Evolutionary conservation across 2,113 vertebrate genomes (phyloP).

Genomic region (Rhinoderma darwinii): DNA sequence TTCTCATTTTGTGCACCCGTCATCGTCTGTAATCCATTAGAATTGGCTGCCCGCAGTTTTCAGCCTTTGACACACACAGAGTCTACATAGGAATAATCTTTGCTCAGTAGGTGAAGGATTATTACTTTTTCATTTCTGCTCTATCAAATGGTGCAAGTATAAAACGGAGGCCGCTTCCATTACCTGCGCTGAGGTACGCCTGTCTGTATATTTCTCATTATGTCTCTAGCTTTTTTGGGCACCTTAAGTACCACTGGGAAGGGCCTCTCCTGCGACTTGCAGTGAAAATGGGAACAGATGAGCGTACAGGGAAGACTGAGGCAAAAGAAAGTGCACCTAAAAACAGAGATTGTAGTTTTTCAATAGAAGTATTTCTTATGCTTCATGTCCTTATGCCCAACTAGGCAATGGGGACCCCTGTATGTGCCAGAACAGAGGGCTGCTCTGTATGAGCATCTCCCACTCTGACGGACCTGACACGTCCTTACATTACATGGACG

Average conservation of each 20-base stretch:
- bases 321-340: too few relatives aligned
- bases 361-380: too few relatives aligned
- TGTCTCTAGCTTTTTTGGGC: neutral
- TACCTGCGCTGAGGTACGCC: neutral
- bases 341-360: too few relatives aligned
- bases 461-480: too few relatives aligned
- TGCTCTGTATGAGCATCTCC: too few relatives aligned
- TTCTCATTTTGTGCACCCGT: neutral
- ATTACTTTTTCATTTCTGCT: neutral
- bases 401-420: too few relatives aligned
- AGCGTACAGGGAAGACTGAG: too few relatives aligned
- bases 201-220: neutral
- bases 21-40: neutral
- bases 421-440: too few relatives aligned
- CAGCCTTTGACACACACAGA: constrained; percentile 1
- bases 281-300: neutral
- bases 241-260: too few relatives aligned
- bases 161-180: neutral
- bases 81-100: neutral
- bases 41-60: neutral
- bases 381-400: too few relatives aligned
- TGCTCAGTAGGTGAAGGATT: constrained; percentile 10
- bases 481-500: too few relatives aligned
- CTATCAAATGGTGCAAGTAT: neutral
- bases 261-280: too few relatives aligned